Evolutionary conservation across 2,113 vertebrate genomes (phyloP).

Genomic region (Probosciger aterrimus): DNA sequence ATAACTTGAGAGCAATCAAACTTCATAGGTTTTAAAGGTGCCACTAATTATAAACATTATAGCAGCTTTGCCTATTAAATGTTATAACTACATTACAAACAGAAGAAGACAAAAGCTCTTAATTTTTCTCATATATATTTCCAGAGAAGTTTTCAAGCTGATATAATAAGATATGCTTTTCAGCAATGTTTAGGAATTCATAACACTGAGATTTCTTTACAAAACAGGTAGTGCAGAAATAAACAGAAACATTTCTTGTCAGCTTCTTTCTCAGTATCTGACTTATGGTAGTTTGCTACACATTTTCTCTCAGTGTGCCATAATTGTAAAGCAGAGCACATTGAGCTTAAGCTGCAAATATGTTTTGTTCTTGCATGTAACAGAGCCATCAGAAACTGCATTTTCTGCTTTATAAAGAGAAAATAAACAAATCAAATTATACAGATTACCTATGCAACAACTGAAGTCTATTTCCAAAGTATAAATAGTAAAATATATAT

Average conservation of each 20-base stretch:
- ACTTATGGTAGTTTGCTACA: background rate
- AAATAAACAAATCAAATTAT: background rate
- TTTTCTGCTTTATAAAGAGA: background rate
- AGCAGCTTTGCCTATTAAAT: background rate
- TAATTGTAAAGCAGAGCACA: background rate
- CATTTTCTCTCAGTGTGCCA: background rate
- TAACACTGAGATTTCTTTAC: background rate
- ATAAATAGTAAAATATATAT: rapidly evolving
- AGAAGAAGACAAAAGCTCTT: background rate
- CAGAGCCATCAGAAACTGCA: background rate
- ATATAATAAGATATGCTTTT: background rate
- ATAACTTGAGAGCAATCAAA: background rate
- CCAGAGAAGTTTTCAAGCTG: background rate
- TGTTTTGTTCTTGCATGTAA: background rate
- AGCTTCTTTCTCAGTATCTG: background rate
- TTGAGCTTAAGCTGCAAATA: background rate
- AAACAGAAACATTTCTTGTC: background rate
- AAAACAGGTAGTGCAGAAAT: background rate
- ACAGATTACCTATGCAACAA: background rate
- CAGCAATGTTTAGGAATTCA: background rate
- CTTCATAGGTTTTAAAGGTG: background rate
- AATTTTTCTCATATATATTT: background rate
- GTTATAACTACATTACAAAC: rapidly evolving
- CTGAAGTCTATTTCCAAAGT: background rate
- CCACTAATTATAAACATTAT: background rate